These are phyloP conservation scores for Ommatoiulus sabulosus DNA, from an alignment of 2,888 invertebrate genomes.

Conservation along the genomic window DNA sequence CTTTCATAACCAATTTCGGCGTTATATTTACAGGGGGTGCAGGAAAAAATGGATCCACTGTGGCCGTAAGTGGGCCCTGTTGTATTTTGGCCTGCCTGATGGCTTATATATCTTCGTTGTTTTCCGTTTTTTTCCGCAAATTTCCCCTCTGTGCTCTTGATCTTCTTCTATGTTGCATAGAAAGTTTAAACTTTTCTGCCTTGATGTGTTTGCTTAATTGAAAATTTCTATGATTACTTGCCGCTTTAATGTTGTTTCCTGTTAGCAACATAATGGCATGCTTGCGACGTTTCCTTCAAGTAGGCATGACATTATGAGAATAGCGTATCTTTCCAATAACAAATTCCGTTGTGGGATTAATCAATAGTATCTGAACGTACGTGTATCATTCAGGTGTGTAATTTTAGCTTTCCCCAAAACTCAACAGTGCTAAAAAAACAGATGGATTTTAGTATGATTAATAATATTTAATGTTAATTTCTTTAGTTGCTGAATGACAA, in stretches of 20 bases:
- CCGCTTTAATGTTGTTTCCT: neutral
- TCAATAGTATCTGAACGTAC: neutral
- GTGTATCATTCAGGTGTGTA: neutral
- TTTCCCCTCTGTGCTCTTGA: neutral
- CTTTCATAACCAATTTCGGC: slow-evolving; percentile 68
- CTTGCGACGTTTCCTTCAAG: neutral
- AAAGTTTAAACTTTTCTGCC: neutral
- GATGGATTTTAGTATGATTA: neutral
- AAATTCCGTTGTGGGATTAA: neutral
- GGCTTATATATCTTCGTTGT: slow-evolving; percentile 70
- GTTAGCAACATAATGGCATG: neutral
- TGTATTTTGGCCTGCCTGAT: slow-evolving; percentile 70
- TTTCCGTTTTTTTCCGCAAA: neutral
- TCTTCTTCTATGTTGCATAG: neutral
- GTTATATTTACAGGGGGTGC: slow-evolving; percentile 81
- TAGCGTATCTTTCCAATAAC: neutral
- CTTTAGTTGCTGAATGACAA: neutral
- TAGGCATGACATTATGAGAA: neutral
- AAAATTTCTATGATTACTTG: neutral
- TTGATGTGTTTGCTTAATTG: neutral
- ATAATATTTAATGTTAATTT: neutral
- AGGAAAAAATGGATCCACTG: slow-evolving; percentile 98
- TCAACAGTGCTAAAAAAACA: neutral
- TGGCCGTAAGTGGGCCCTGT: slow-evolving; percentile 93
- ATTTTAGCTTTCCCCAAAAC: neutral